These are phyloP conservation scores for Eucidaris tribuloides DNA, from an alignment of 35 echinoderm and acorn worm species.

Conservation along the genomic window DNA sequence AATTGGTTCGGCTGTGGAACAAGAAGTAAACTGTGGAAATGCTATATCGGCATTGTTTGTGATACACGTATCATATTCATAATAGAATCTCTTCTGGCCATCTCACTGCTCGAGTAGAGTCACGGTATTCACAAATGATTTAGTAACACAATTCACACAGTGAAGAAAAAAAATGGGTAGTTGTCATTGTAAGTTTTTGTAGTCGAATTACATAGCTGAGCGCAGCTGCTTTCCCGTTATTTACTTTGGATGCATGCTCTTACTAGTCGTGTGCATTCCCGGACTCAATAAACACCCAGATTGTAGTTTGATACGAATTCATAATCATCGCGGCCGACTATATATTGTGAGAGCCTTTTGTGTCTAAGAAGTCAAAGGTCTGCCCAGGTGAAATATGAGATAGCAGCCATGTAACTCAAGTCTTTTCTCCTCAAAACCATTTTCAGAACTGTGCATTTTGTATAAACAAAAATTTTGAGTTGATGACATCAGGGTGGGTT, in stretches of 20 bases:
- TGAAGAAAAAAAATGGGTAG: constrained; percentile 11
- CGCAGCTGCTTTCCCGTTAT: constrained; percentile 9
- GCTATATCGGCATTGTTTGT: constrained; percentile 35
- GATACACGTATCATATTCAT: constrained; percentile 33
- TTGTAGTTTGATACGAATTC: constrained; percentile 33
- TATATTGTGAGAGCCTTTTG: constrained; percentile 25
- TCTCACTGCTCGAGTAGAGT: background rate
- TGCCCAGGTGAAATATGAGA: constrained; percentile 23
- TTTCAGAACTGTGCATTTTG: constrained; percentile 9
- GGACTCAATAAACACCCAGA: constrained; percentile 7
- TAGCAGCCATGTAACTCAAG: constrained; percentile 25
- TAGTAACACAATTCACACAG: constrained; percentile 16
- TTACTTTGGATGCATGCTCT: constrained; percentile 11
- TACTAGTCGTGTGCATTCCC: constrained; percentile 25
- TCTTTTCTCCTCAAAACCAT: constrained; percentile 33
- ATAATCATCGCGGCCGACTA: constrained; percentile 27
- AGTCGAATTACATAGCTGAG: constrained; percentile 9
- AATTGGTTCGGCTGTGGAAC: background rate
- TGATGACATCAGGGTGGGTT: too few species aligned
- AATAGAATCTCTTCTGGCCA: constrained; percentile 9
- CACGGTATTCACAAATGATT: background rate
- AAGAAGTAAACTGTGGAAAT: constrained; percentile 21
- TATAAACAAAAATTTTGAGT: constrained; percentile 16
- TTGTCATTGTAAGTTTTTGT: constrained; percentile 4
- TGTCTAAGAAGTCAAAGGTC: constrained; percentile 34